These are phyloP conservation scores for Agrypnus murinus DNA, from an alignment of 2,888 invertebrate genomes.

Conservation along the genomic window DNA sequence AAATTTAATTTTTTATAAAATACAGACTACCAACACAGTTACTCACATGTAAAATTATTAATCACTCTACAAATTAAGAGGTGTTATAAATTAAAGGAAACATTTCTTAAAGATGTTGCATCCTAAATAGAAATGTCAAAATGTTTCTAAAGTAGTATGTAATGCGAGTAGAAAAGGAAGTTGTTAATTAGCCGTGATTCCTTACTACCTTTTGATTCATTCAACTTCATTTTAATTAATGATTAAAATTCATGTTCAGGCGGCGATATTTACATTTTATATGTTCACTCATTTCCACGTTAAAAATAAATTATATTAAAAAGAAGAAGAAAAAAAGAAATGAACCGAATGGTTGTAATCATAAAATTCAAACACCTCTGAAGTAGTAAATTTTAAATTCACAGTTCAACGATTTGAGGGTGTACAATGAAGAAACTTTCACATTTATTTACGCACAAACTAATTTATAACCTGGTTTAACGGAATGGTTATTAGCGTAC, in stretches of 20 bases:
- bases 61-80: conserved; percentile 10
- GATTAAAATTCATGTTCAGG: too few relatives aligned
- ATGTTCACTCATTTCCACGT: too few relatives aligned
- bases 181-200: conserved; percentile 6
- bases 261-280: too few relatives aligned
- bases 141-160: conserved; percentile 2
- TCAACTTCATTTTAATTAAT: too few relatives aligned
- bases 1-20: too few relatives aligned
- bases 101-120: neutral
- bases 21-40: too few relatives aligned
- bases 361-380: too few relatives aligned
- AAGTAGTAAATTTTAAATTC: neutral
- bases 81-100: conserved; percentile 1
- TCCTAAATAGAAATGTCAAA: conserved; percentile 1
- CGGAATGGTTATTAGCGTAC: conserved; percentile 24
- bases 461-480: conserved; percentile 30
- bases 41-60: too few relatives aligned
- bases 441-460: conserved; percentile 11
- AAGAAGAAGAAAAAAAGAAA: too few relatives aligned
- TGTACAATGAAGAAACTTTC: conserved; percentile 4
- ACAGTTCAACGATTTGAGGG: conserved; percentile 4
- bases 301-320: too few relatives aligned
- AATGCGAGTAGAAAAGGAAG: conserved; percentile 3
- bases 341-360: too few relatives aligned
- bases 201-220: too few relatives aligned